Evolutionary conservation across 2,113 vertebrate species (phyloP).

Genomic region (Gavia stellata): DNA sequence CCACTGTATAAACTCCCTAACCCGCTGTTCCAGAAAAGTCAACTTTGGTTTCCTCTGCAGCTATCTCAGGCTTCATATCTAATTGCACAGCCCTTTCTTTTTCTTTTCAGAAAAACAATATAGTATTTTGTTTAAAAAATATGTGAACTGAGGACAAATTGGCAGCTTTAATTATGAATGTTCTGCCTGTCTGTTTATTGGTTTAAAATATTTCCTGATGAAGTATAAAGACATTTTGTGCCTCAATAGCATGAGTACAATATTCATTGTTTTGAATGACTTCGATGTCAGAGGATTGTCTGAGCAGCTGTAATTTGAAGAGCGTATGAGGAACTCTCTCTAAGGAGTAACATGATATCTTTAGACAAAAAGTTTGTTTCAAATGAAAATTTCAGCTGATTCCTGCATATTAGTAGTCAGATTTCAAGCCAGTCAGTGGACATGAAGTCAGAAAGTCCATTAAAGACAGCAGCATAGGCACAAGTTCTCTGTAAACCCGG

Average conservation of each 20-base stretch:
- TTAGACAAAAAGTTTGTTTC: neutral
- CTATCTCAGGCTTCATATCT: neutral
- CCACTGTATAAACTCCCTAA: neutral
- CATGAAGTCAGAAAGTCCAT: neutral
- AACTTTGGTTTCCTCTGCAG: neutral
- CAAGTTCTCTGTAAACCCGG: neutral
- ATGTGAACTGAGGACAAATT: neutral
- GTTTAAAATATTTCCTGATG: neutral
- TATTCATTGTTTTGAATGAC: neutral
- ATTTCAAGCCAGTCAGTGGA: neutral
- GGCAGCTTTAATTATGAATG: neutral
- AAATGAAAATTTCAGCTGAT: neutral
- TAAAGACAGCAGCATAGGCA: neutral
- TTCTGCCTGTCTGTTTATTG: neutral
- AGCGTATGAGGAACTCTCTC: neutral
- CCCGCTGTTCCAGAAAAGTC: accelerated
- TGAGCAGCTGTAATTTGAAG: neutral
- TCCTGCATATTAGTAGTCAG: neutral
- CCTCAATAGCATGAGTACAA: neutral
- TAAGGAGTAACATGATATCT: neutral
- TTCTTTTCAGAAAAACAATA: neutral
- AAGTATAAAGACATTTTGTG: neutral
- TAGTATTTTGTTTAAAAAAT: neutral
- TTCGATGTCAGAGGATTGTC: neutral
- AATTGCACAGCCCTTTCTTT: neutral